phyloP scores from a whole-genome alignment of 2,888 invertebrate species.

The Icerya purchasi region DNA sequence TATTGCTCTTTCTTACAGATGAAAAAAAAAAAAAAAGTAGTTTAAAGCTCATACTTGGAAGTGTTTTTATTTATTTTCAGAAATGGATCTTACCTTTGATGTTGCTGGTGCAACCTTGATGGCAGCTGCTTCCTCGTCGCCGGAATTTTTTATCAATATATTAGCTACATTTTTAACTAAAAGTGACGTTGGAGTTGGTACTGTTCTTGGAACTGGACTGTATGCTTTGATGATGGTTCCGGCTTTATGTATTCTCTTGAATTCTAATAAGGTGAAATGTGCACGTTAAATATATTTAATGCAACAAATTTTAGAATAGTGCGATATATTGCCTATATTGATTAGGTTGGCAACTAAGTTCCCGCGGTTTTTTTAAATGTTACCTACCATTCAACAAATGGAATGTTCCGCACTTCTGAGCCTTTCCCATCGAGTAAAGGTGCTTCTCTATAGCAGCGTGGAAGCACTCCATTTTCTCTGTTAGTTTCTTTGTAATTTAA shows the following conservation, averaged over 20 bases:
- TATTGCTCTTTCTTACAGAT: too few species aligned
- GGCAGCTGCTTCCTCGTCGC: slow-evolving; percentile 72
- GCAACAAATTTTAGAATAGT: slow-evolving; percentile 8
- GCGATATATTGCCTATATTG: slow-evolving; percentile 1
- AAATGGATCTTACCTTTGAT: slow-evolving; percentile 43
- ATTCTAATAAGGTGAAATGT: slow-evolving; percentile 23
- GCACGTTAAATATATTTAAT: too few species aligned
- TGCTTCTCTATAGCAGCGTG: too few species aligned
- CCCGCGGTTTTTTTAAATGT: not conserved
- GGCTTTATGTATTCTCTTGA: slow-evolving; percentile 46
- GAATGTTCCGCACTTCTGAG: too few species aligned
- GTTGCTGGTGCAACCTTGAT: slow-evolving; percentile 78
- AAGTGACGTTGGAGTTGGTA: slow-evolving; percentile 53
- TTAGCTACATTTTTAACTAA: slow-evolving; percentile 59
- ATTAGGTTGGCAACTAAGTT: not conserved
- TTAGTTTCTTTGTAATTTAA: too few species aligned
- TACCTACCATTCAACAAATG: not conserved
- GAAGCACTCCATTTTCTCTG: too few species aligned
- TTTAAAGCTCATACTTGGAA: too few species aligned
- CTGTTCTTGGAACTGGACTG: slow-evolving; percentile 55
- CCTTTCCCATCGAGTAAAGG: too few species aligned
- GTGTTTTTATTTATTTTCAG: too few species aligned
- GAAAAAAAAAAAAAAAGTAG: too few species aligned
- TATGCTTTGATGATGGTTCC: slow-evolving; percentile 58
- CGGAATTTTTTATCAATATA: slow-evolving; percentile 66